A percentile compares a stretch with the other conserved stretches of the same genome.
Evolutionary conservation across 2,797 vertebrate species (phyloP).

Genomic region (Phalloptychus januarius): DNA sequence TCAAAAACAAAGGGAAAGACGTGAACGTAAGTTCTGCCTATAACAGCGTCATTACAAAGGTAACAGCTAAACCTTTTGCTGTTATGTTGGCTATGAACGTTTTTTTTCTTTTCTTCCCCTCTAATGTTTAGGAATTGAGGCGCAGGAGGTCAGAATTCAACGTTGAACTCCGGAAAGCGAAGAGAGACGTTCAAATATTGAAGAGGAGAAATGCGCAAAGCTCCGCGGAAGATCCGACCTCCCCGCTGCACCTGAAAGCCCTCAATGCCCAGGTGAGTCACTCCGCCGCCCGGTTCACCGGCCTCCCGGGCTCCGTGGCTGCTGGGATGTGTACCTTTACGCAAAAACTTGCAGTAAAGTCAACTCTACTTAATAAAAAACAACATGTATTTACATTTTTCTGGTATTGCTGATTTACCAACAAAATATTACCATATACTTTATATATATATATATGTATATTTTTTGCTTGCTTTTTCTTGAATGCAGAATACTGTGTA

Average conservation of each 20-base stretch:
- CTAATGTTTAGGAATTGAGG: conserved; percentile 84
- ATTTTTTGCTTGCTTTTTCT: no score
- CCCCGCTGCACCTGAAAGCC: conserved; percentile 83
- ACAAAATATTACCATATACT: background rate
- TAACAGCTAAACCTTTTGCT: no score
- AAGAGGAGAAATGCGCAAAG: conserved; percentile 90
- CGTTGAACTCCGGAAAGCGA: conserved; percentile 91
- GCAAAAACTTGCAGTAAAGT: no score
- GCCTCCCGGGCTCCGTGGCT: background rate
- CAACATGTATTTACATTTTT: no score
- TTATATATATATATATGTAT: no score
- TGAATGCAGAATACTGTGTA: background rate
- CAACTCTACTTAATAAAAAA: no score
- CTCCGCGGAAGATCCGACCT: conserved; percentile 82
- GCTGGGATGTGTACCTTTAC: background rate
- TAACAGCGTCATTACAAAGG: no score
- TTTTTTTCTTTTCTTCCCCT: background rate
- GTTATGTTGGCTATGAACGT: no score
- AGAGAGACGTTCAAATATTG: conserved; percentile 93
- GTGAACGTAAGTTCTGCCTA: conserved; percentile 78
- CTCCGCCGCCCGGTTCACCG: background rate
- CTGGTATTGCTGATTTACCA: no score
- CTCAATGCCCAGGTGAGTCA: conserved; percentile 81
- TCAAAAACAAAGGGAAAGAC: conserved; percentile 96
- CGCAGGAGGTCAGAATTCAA: conserved; percentile 88